Conservation (phyloP, 2,888 invertebrate species). For the Leptopilina drosophilae region DNA sequence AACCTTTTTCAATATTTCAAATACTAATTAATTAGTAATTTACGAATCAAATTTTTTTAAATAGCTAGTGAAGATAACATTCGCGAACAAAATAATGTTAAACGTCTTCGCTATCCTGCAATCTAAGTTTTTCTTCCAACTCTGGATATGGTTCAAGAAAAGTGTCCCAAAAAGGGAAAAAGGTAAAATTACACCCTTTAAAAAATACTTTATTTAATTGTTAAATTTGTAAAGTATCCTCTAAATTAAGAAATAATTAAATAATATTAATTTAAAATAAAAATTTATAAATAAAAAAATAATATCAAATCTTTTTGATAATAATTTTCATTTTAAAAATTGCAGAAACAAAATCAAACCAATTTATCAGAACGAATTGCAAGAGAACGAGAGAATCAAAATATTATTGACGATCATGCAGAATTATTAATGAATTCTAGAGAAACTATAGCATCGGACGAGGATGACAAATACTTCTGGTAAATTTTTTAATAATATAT, state of each 20-base stretch:
- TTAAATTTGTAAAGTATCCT: not conserved
- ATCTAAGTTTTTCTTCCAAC: not conserved
- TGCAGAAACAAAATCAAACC: constrained; percentile 1
- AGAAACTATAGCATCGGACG: not conserved
- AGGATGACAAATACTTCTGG: not conserved
- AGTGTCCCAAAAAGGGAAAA: not conserved
- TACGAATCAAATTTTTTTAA: not conserved
- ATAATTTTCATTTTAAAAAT: not conserved
- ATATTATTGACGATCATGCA: not conserved
- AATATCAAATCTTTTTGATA: not conserved
- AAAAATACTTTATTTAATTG: not conserved
- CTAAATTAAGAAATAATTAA: not conserved
- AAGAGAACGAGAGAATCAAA: not conserved
- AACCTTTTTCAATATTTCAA: not conserved
- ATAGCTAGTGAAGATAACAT: not conserved
- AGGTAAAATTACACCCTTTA: not conserved
- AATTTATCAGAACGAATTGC: not conserved
- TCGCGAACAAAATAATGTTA: not conserved
- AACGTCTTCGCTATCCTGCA: constrained; percentile 12
- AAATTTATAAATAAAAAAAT: constrained; percentile 2
- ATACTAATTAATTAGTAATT: not conserved
- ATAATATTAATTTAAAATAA: not conserved
- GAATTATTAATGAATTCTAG: constrained; percentile 7
- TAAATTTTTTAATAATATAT: constrained; percentile 1
- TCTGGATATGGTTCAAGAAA: not conserved